Evolutionary conservation across 1,140 invertebrate species (phyloP).

Genomic region (Telenomus remus): DNA sequence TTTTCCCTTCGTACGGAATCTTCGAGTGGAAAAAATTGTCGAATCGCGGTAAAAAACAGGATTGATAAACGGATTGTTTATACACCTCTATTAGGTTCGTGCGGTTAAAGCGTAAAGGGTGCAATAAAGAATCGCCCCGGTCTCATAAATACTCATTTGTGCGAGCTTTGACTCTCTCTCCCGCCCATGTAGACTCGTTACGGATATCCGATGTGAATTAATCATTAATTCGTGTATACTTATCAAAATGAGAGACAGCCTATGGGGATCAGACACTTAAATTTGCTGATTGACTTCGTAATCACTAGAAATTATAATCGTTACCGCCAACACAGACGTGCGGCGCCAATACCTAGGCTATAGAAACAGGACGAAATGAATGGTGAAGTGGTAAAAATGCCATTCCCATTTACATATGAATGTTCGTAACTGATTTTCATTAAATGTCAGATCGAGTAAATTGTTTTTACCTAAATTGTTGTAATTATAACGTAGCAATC

Average conservation of each 20-base stretch:
- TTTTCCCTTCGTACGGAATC: too few species aligned
- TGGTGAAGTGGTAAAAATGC: conserved; percentile 3
- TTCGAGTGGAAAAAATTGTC: too few species aligned
- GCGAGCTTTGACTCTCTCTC: conserved; percentile 48
- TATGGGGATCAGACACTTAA: conserved; percentile 37
- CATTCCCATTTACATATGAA: conserved; percentile 22
- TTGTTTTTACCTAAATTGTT: conserved; percentile 10
- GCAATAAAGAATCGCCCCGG: conserved; percentile 64
- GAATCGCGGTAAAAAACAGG: not conserved
- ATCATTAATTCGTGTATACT: conserved; percentile 58
- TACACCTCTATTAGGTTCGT: conserved; percentile 67
- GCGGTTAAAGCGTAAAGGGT: conserved; percentile 62
- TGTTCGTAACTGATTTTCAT: conserved; percentile 31
- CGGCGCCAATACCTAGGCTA: conserved; percentile 22
- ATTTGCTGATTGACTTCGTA: conserved; percentile 47
- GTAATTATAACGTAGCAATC: not conserved
- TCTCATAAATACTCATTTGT: conserved; percentile 72
- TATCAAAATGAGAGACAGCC: conserved; percentile 48
- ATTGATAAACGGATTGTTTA: conserved; percentile 42
- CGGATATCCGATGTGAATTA: conserved; percentile 54
- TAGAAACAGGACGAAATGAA: conserved; percentile 1
- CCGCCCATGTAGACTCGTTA: conserved; percentile 66
- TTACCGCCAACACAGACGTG: conserved; percentile 42
- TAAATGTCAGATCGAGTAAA: not conserved
- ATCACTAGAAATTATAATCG: conserved; percentile 53